Evolutionary conservation across 2,113 vertebrate species (phyloP).

Genomic region (Sterrhoptilus dennistouni): DNA sequence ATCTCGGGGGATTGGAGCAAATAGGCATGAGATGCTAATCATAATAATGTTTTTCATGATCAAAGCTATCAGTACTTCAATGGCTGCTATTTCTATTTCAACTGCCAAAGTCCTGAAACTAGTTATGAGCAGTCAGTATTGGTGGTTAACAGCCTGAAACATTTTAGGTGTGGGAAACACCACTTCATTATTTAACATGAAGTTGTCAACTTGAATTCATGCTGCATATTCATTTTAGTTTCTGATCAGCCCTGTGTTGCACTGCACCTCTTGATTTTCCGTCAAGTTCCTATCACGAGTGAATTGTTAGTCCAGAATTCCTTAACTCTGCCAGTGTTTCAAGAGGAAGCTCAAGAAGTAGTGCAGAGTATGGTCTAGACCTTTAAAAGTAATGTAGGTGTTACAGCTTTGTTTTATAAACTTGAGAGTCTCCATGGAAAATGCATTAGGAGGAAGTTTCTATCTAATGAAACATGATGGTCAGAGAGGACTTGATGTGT

Average conservation of each 20-base stretch:
- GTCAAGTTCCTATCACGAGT: neutral
- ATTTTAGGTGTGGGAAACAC: neutral
- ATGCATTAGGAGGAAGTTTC: neutral
- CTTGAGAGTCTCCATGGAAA: neutral
- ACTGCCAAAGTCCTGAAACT: neutral
- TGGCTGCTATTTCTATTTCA: slow-evolving; percentile 7
- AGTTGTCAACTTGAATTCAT: neutral
- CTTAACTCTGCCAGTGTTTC: neutral
- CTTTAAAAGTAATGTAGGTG: neutral
- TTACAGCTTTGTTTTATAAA: neutral
- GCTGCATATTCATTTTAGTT: neutral
- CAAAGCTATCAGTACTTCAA: neutral
- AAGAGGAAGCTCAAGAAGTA: neutral
- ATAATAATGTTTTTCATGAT: neutral
- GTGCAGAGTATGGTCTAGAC: neutral
- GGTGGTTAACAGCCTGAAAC: neutral
- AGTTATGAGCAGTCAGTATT: neutral
- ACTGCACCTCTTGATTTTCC: neutral
- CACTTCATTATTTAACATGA: neutral
- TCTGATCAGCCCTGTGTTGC: neutral
- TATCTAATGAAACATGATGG: neutral
- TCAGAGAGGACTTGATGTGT: neutral
- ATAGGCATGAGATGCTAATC: slow-evolving; percentile 10
- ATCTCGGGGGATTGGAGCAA: neutral
- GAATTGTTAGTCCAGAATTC: neutral